Percentiles rank a stretch among this genome's conserved stretches.
phyloP scores from a whole-genome alignment of 2,797 vertebrate species.

The Telmatherina bonti region DNA sequence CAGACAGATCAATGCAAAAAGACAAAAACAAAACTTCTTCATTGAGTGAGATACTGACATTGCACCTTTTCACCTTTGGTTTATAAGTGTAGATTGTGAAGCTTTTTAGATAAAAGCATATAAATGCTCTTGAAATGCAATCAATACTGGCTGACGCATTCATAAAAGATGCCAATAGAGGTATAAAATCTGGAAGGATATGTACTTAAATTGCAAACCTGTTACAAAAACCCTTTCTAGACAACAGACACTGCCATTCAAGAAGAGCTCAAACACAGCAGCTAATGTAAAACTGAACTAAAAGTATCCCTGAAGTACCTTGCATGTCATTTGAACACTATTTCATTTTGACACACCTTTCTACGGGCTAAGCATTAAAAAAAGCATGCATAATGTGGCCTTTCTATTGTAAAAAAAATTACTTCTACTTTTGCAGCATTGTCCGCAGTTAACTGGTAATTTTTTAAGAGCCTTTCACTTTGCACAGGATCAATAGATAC shows the following conservation, averaged over 20 bases:
- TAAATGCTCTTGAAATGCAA: neutral
- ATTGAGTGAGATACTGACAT: neutral
- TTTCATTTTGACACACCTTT: neutral
- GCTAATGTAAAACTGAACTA: neutral
- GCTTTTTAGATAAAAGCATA: conserved; percentile 20
- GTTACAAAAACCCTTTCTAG: neutral
- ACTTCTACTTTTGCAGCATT: neutral
- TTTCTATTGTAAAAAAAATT: neutral
- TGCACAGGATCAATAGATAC: conserved; percentile 3
- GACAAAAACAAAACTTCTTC: too few relatives aligned
- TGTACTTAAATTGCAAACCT: neutral
- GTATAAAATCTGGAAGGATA: conserved; percentile 1
- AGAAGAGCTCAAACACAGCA: neutral
- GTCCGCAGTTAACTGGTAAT: conserved; percentile 21
- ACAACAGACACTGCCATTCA: neutral
- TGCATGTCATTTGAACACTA: neutral
- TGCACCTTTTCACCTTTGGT: neutral
- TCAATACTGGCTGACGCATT: neutral
- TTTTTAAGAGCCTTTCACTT: conserved; percentile 33
- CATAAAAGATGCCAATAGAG: neutral
- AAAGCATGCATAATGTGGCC: neutral
- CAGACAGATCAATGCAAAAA: too few relatives aligned
- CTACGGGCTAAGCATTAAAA: neutral
- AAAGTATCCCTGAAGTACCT: neutral
- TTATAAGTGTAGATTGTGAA: neutral